Conservation (phyloP, 2,113 vertebrate genomes). For the Gavialis gangeticus region DNA sequence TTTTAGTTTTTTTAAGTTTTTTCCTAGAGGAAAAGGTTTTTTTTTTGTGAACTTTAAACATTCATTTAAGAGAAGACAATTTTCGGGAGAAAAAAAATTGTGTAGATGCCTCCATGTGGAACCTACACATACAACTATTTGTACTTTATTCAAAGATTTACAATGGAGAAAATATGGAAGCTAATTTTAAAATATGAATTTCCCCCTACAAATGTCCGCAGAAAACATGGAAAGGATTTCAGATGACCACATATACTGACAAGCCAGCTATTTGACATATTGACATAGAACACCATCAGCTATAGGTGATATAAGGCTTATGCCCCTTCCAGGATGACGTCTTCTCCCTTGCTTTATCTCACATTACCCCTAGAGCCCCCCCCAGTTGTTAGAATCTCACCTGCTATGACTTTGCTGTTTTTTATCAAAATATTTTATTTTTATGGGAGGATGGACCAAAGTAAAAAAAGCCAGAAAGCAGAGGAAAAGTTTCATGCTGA, state of each 20-base stretch:
- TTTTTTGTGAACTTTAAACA: neutral
- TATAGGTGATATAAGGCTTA: too few relatives aligned
- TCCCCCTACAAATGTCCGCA: neutral
- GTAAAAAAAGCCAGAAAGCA: too few relatives aligned
- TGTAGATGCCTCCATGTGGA: neutral
- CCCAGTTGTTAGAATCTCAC: too few relatives aligned
- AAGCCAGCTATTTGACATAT: too few relatives aligned
- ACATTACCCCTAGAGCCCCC: too few relatives aligned
- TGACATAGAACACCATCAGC: too few relatives aligned
- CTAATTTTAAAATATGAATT: neutral
- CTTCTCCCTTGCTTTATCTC: too few relatives aligned
- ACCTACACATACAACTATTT: neutral
- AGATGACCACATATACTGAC: neutral
- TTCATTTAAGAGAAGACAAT: neutral
- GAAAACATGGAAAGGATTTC: neutral
- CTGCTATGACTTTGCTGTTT: too few relatives aligned
- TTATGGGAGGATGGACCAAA: too few relatives aligned
- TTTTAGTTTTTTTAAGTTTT: neutral
- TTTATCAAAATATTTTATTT: too few relatives aligned
- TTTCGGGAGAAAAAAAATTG: neutral
- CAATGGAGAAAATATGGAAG: neutral
- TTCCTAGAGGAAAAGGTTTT: neutral
- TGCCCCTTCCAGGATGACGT: too few relatives aligned
- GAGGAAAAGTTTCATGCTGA: too few relatives aligned
- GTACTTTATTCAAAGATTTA: neutral